Base-by-base conservation (phyloP, 1,140 invertebrate species). In the Conopomorpha cramerella region DNA sequence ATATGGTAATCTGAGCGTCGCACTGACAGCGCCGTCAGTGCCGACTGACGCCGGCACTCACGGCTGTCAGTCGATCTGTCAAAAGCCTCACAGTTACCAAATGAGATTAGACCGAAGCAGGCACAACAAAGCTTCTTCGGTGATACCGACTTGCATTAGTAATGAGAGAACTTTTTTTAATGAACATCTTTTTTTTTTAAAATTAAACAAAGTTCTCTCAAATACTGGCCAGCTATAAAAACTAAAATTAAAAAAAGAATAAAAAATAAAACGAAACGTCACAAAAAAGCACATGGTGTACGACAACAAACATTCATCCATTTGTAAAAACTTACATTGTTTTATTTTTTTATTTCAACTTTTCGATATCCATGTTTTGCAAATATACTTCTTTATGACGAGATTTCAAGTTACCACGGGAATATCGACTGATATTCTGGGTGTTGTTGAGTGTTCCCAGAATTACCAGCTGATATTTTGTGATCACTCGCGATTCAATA, bases 391-490 rank as follows among this genome's bases (percentile, higher is more conserved):
- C n/a, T n/a, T n/a, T n/a, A n/a, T n/a, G n/a, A n/a, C n/a, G n/a
- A n/a, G n/a, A n/a, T n/a, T n/a, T n/a, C n/a, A n/a, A n/a, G n/a
- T n/a, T n/a, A n/a, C n/a, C n/a, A n/a, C n/a, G n/a, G n/a, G n/a
- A n/a, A 91, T 92, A 92, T 85, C 89, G 90, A 83, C 84, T 82
- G 85, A 86, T 87, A 92, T 83, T 82, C 89, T 90, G 89, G 82
- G 84, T 63, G 81, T 44, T n/a, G n/a, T n/a, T n/a, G 17, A 41
- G 54, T 43, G 49, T 68, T 60, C 89, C 91, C 91, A 93, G 91
- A 92, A 93, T 93, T 95, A 93, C 90, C 89, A 93, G 91, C 90
- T 95, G 91, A 94, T 95, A 95, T 93, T 94, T 90, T 83, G 86
- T 34, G n/a, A n/a, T n/a, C n/a, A n/a, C n/a, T n/a, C n/a, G n/a